A percentile compares a stretch with the other conserved stretches of the same genome.
These are phyloP conservation scores for Dermolepida albohirtum DNA, from an alignment of 2,888 invertebrate genomes.

Conservation along the genomic window DNA sequence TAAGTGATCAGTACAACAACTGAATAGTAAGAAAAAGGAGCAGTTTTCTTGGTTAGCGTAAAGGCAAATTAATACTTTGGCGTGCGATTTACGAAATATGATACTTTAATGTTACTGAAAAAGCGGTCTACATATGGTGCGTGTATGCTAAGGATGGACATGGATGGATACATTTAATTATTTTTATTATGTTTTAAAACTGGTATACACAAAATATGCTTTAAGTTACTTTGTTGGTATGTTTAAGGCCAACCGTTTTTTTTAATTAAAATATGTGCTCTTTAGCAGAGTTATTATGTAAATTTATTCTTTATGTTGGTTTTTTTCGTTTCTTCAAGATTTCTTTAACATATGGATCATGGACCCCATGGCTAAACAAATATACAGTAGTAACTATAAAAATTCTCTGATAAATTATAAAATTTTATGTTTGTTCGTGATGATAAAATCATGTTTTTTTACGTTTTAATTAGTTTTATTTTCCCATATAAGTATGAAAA, in stretches of 20 bases:
- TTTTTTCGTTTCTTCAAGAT: no score
- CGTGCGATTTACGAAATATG: slow-evolving; percentile 16
- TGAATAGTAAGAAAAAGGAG: no score
- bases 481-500: no score
- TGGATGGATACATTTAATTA: slow-evolving; percentile 26
- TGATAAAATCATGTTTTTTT: no score
- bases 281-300: not conserved
- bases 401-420: no score
- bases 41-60: not conserved
- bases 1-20: no score
- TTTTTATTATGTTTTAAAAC: slow-evolving; percentile 13
- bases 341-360: no score
- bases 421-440: no score
- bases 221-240: slow-evolving; percentile 1
- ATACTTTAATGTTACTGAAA: slow-evolving; percentile 8
- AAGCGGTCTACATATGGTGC: slow-evolving; percentile 24
- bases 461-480: no score
- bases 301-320: not conserved
- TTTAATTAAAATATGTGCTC: not conserved
- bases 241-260: slow-evolving; percentile 14
- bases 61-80: not conserved
- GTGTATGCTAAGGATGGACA: slow-evolving; percentile 14
- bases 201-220: slow-evolving; percentile 17
- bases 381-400: no score
- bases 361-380: no score